Evolutionary conservation across 2,113 vertebrate species (phyloP).

Genomic region (Cnemophilus loriae): DNA sequence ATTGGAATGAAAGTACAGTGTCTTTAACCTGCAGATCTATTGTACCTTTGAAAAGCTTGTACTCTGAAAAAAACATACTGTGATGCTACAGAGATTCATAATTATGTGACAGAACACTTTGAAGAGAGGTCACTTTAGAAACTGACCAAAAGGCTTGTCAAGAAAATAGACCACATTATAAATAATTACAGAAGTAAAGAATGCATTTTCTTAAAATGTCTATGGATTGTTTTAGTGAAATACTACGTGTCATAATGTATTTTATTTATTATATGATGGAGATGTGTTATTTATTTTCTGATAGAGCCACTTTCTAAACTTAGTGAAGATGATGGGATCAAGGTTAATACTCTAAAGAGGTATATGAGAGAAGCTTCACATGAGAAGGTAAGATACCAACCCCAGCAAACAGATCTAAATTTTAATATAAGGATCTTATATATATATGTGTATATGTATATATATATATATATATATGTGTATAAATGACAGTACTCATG

Average conservation of each 20-base stretch:
- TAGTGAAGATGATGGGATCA: conserved; percentile 73
- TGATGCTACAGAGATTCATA: conserved; percentile 67
- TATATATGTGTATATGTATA: neutral
- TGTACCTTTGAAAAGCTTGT: conserved; percentile 75
- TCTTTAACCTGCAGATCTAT: conserved; percentile 77
- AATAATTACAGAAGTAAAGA: conserved; percentile 73
- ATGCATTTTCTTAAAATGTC: conserved; percentile 61
- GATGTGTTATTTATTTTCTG: conserved; percentile 15
- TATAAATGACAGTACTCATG: neutral
- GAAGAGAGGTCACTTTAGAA: conserved; percentile 64
- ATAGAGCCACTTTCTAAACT: conserved; percentile 78
- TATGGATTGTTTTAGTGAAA: conserved; percentile 62
- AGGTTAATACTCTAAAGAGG: conserved; percentile 77
- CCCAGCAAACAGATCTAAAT: conserved; percentile 54
- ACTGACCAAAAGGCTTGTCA: conserved; percentile 56
- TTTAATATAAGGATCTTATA: conserved; percentile 41
- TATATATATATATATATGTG: neutral
- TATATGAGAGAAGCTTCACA: conserved; percentile 71
- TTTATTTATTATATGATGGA: conserved; percentile 77
- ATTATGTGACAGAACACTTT: conserved; percentile 69
- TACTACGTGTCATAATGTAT: conserved; percentile 63
- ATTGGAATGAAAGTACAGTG: conserved; percentile 69
- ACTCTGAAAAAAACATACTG: conserved; percentile 54
- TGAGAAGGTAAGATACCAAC: conserved; percentile 78
- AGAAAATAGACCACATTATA: conserved; percentile 77